Percentiles rank a stretch among this genome's conserved stretches.
Evolutionary conservation across 2,113 vertebrate genomes (phyloP).

Genomic region (Trogon surrucura): DNA sequence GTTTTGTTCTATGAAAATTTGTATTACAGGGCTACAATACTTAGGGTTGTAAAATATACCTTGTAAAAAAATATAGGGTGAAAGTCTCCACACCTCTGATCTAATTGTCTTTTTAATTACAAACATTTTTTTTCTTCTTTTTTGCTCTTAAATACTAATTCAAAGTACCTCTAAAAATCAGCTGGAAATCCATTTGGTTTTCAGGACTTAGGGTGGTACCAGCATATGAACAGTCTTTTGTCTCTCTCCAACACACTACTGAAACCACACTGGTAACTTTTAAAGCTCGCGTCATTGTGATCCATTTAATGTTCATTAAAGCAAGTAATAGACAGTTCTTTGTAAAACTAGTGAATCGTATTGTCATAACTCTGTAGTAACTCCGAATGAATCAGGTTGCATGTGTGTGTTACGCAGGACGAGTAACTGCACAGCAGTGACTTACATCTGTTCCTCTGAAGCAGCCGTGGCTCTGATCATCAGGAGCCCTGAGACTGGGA

Average conservation of each 20-base stretch:
- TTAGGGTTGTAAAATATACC: neutral
- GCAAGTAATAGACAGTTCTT: neutral
- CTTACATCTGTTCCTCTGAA: neutral
- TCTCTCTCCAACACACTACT: neutral
- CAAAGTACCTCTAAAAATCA: neutral
- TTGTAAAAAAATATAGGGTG: neutral
- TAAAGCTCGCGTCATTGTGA: neutral
- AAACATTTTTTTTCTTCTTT: neutral
- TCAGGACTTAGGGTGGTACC: neutral
- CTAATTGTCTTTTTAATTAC: neutral
- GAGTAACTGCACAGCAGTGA: neutral
- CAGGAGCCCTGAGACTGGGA: neutral
- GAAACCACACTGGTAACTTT: neutral
- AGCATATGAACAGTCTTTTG: neutral
- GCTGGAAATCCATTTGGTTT: neutral
- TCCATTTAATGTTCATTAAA: neutral
- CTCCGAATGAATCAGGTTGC: neutral
- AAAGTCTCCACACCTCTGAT: neutral
- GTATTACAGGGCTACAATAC: neutral
- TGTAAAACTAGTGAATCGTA: neutral
- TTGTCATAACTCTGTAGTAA: neutral
- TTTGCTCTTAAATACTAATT: neutral
- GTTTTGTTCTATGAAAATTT: neutral
- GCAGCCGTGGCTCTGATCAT: accelerated
- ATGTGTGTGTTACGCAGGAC: neutral